These are phyloP conservation scores for Palythoa heliodiscus DNA, from an alignment of 92 coral and sea anemone species.

Conservation along the genomic window DNA sequence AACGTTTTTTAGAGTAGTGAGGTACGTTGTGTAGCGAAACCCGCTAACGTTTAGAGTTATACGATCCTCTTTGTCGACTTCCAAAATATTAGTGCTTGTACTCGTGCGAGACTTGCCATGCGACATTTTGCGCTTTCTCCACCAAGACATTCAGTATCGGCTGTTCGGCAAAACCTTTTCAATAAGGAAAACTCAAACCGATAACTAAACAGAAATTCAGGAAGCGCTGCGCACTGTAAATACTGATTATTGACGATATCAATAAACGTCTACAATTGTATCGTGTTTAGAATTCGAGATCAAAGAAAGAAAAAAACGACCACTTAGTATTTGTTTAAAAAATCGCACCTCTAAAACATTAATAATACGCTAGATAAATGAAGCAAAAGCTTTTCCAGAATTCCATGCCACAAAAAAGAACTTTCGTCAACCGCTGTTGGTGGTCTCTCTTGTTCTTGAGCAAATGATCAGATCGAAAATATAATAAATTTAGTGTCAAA, in stretches of 20 bases:
- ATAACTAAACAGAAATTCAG: constrained; percentile 6
- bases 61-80: constrained; percentile 69
- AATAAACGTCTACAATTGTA: constrained; percentile 21
- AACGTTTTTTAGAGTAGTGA: constrained; percentile 75
- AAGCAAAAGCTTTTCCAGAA: background rate
- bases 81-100: constrained; percentile 48
- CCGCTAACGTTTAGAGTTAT: constrained; percentile 91
- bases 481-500: background rate
- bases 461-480: constrained; percentile 8
- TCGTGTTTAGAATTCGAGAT: constrained; percentile 24
- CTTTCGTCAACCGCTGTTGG: constrained; percentile 12
- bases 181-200: constrained; percentile 18
- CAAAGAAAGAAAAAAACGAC: background rate
- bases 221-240: background rate
- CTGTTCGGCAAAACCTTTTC: constrained; percentile 1
- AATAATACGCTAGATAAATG: background rate
- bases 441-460: background rate
- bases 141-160: constrained; percentile 30
- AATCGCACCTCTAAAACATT: background rate
- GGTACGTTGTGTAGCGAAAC: constrained; percentile 82
- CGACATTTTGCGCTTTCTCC: constrained; percentile 30
- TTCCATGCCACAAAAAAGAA: background rate
- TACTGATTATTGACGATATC: constrained; percentile 19
- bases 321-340: constrained; percentile 7
- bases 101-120: background rate